Conservation (phyloP, 2,888 invertebrate genomes). For the Arenicola marina region DNA sequence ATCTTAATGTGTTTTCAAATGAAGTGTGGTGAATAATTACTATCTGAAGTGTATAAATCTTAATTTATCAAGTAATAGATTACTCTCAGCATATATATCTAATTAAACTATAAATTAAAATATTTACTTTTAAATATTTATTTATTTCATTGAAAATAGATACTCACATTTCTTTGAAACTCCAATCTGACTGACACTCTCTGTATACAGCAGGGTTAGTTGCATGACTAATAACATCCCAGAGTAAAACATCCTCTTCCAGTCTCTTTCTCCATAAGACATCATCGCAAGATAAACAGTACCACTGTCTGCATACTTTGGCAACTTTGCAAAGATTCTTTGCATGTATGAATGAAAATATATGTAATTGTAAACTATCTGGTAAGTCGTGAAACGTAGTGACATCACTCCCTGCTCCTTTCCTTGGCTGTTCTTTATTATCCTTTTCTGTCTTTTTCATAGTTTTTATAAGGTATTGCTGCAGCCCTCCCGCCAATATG, state of each 20-base stretch:
- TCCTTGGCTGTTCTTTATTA: conserved; percentile 13
- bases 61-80: too few species aligned
- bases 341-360: conserved; percentile 41
- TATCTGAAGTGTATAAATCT: too few species aligned
- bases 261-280: conserved; percentile 48
- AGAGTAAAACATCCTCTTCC: conserved; percentile 39
- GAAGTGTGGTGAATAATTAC: too few species aligned
- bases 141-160: neutral
- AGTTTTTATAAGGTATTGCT: conserved; percentile 18
- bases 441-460: neutral
- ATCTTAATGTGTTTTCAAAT: too few species aligned
- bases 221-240: conserved; percentile 50
- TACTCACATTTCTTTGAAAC: conserved; percentile 55
- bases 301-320: conserved; percentile 48
- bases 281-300: conserved; percentile 45
- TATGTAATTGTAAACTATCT: conserved; percentile 11
- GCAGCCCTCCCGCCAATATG: conserved; percentile 17
- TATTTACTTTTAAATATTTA: too few species aligned
- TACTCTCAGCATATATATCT: too few species aligned
- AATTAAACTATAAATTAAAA: too few species aligned
- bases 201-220: conserved; percentile 51
- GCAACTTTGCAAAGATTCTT: conserved; percentile 44
- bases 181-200: conserved; percentile 48
- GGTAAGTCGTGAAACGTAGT: conserved; percentile 20
- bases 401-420: conserved; percentile 9